Percentiles rank a stretch among this genome's conserved stretches.
These are phyloP conservation scores for Daphoenositta chrysoptera DNA, from an alignment of 2,113 vertebrate species.

Conservation along the genomic window DNA sequence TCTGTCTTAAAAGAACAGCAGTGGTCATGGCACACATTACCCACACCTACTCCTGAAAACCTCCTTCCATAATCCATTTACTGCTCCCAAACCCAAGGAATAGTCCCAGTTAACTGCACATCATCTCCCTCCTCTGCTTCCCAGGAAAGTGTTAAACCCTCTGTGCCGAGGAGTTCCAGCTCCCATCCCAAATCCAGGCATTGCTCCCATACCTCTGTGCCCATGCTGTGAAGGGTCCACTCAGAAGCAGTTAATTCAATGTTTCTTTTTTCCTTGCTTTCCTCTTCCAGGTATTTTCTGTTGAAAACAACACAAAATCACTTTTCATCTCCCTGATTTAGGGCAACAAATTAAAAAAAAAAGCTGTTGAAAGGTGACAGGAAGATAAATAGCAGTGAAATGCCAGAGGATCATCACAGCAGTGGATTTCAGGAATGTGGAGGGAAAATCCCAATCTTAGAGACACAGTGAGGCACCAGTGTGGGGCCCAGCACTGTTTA, in stretches of 20 bases:
- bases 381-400: background rate
- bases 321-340: background rate
- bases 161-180: accelerated
- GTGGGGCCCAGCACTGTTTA: background rate
- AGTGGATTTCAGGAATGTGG: background rate
- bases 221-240: slow-evolving; percentile 83
- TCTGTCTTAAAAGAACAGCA: background rate
- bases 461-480: background rate
- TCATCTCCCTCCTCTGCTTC: background rate
- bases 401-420: background rate
- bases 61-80: background rate
- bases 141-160: background rate
- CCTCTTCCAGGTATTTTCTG: slow-evolving; percentile 87
- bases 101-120: background rate
- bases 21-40: accelerated
- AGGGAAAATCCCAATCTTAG: background rate
- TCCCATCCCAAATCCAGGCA: background rate
- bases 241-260: slow-evolving; percentile 78
- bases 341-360: background rate
- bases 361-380: background rate
- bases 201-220: slow-evolving; percentile 71
- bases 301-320: slow-evolving; percentile 9
- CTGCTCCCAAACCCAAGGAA: background rate
- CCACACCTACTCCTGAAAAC: background rate
- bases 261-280: slow-evolving; percentile 83